Base-by-base conservation (phyloP, 2,797 vertebrate genomes). In the Paramormyrops hopkinsi region DNA sequence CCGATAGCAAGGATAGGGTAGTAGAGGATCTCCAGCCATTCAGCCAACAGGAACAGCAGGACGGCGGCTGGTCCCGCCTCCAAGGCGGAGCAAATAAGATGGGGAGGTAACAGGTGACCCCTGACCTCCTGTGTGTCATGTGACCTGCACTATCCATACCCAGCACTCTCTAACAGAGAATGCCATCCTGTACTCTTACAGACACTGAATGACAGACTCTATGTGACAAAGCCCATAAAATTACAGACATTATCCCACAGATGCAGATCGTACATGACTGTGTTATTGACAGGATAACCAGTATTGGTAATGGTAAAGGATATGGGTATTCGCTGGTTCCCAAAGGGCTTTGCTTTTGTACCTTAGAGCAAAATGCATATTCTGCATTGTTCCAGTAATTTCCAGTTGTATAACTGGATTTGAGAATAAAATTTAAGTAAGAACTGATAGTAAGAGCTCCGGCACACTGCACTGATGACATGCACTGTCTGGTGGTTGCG, bases 121-220 rank as follows among this genome's bases (percentile, higher is more conserved):
- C 48, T 86, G 83, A 86, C 83, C 83, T 53, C 83, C n/a, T 4
- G 46, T 46, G 83, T 46, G 83, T 87, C 84, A 56, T 88, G 88
- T 37, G 1, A 90, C 89, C 85, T 83, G 86, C 69, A 14, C 12
- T 73, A 25, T 37, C 29, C 25, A 73, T 73, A 62, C 59, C 59
- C 22, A 25, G 22, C 19, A 62, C n/a, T 8, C 0, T 69, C 11
- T 33, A 37, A 37, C 25, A 73, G 29, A 73, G 33, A 33, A 73
- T 73, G 33, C 29, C 4, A 4, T 17, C 29, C 69, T 73, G 29
- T 17, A 37, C 29, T 69, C 25, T 11, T 22, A 29, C 25, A 29
- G 62, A 65, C 62, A 22, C 62, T 33, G 29, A 12, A 33, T 73
- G 65, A 73, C 29, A 37, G 65, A 33, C 11, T 11, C 3, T 5